These are phyloP conservation scores for Melanotaenia maccullochi DNA, from an alignment of 2,797 vertebrate genomes.

Conservation along the genomic window DNA sequence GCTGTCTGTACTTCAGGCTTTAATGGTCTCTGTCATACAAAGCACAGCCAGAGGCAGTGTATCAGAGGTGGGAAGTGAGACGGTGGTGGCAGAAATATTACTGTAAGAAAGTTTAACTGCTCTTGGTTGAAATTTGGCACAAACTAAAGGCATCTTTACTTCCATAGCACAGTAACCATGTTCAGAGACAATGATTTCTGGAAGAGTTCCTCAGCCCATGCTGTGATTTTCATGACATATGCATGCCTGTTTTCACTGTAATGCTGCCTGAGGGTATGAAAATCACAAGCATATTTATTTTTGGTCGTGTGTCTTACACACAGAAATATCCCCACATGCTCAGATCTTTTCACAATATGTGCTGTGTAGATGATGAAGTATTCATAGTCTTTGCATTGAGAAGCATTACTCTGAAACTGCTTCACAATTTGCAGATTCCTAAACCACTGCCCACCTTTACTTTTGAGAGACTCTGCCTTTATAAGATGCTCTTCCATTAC, in stretches of 20 bases:
- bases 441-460: too few species aligned
- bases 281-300: too few species aligned
- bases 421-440: too few species aligned
- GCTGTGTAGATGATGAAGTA: too few species aligned
- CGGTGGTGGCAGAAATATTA: slow-evolving; percentile 45
- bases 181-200: background rate
- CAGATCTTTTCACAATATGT: too few species aligned
- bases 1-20: slow-evolving; percentile 71
- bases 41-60: slow-evolving; percentile 67
- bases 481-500: too few species aligned
- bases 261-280: background rate
- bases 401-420: too few species aligned
- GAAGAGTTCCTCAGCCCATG: background rate
- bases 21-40: slow-evolving; percentile 74
- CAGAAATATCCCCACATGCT: too few species aligned
- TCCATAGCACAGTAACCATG: background rate
- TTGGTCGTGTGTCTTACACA: too few species aligned
- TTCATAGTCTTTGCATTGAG: too few species aligned
- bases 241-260: background rate
- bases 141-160: slow-evolving; percentile 39
- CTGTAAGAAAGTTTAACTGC: slow-evolving; percentile 51
- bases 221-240: background rate
- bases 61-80: slow-evolving; percentile 56
- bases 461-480: too few species aligned
- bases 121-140: slow-evolving; percentile 38